Evolutionary conservation across 1,140 invertebrate genomes (phyloP).

Genomic region (Megalonaias nervosa): DNA sequence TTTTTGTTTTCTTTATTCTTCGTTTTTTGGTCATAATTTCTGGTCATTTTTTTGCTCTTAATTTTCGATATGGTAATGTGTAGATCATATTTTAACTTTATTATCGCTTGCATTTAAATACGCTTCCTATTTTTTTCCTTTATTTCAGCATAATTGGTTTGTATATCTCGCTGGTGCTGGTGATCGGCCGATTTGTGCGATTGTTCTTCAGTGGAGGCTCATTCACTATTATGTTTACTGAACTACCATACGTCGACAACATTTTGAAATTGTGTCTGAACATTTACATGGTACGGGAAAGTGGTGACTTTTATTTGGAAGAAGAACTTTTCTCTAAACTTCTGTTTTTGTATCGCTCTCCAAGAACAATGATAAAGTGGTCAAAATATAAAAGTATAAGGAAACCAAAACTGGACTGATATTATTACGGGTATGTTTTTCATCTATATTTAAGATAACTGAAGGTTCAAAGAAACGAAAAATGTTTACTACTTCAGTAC

Average conservation of each 20-base stretch:
- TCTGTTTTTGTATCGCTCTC: constrained; percentile 97
- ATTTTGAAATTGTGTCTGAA: constrained; percentile 93
- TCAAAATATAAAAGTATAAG: constrained; percentile 66
- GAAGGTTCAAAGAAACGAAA: too few relatives aligned
- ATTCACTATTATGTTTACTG: constrained; percentile 96
- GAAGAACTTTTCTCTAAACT: constrained; percentile 99
- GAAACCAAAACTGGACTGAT: too few relatives aligned
- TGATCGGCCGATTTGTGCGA: constrained; percentile 88
- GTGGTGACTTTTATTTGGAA: constrained; percentile 94
- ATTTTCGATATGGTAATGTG: too few relatives aligned
- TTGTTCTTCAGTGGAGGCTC: constrained; percentile 86
- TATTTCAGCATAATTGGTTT: constrained; percentile 91
- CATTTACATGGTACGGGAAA: constrained; percentile 97
- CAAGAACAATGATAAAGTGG: constrained; percentile 97
- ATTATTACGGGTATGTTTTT: too few relatives aligned
- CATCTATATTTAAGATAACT: too few relatives aligned
- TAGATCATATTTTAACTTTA: too few relatives aligned
- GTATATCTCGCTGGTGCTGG: constrained; percentile 96
- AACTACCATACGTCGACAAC: constrained; percentile 95
- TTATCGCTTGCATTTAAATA: not conserved
- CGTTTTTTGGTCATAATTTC: too few relatives aligned
- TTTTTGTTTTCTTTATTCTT: too few relatives aligned
- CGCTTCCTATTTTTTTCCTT: constrained; percentile 7
- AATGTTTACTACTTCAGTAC: too few relatives aligned
- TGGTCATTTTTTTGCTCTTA: too few relatives aligned